A percentile compares a stretch with the other conserved stretches of the same genome.
Evolutionary conservation across 2,113 vertebrate species (phyloP).

Genomic region (Ia io): DNA sequence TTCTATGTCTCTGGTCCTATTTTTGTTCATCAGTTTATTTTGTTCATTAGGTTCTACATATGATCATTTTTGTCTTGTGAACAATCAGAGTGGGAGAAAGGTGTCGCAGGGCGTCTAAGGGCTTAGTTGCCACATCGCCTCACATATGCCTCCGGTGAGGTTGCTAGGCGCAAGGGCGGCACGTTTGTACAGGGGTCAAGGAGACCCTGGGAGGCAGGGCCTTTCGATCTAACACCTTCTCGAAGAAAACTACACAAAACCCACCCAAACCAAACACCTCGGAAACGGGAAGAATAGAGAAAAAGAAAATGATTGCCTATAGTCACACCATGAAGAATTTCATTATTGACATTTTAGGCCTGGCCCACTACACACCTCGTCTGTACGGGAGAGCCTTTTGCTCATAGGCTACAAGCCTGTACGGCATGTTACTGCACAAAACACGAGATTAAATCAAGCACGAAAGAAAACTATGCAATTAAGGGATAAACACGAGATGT

Average conservation of each 20-base stretch:
- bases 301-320: neutral
- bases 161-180: neutral
- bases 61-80: neutral
- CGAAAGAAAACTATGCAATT: no score
- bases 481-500: neutral
- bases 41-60: no score
- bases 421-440: neutral
- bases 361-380: no score
- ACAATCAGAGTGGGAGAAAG: neutral
- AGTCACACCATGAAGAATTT: neutral
- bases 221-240: neutral
- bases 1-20: no score
- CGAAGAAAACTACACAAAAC: neutral
- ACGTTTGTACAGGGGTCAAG: neutral
- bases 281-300: neutral
- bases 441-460: neutral
- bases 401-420: neutral
- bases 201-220: neutral
- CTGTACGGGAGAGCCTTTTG: fast-evolving
- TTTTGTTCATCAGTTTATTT: no score
- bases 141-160: fast-evolving
- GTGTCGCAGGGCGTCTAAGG: neutral
- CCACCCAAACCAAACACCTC: neutral
- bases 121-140: neutral
- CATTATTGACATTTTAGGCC: neutral